phyloP scores from a whole-genome alignment of 2,888 invertebrate genomes.

The Brenthis ino region DNA sequence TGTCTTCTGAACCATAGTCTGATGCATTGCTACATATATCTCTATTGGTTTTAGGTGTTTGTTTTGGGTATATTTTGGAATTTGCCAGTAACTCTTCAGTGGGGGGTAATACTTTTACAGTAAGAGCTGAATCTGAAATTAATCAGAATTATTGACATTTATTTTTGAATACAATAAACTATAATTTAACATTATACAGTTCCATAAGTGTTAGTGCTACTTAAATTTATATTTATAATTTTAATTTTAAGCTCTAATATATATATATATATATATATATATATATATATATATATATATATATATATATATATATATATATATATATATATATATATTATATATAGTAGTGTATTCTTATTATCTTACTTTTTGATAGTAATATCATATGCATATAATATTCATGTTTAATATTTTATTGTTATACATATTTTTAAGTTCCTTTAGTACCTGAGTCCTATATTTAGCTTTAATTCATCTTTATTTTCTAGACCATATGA shows the following conservation, averaged over 20 bases:
- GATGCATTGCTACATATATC: slow-evolving; percentile 73
- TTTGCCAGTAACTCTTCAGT: slow-evolving; percentile 63
- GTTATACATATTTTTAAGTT: too few relatives aligned
- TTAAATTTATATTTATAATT: too few relatives aligned
- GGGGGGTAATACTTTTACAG: slow-evolving; percentile 66
- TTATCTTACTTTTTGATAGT: too few relatives aligned
- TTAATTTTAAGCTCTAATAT: not conserved
- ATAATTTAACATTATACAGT: too few relatives aligned
- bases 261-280: not conserved
- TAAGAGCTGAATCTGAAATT: slow-evolving; percentile 58
- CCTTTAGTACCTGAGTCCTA: too few relatives aligned
- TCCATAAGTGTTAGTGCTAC: too few relatives aligned
- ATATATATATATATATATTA: not conserved
- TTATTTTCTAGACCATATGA: too few relatives aligned
- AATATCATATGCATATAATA: too few relatives aligned
- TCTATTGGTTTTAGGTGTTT: slow-evolving; percentile 49
- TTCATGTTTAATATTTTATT: too few relatives aligned
- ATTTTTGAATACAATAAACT: too few relatives aligned
- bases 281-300: not conserved
- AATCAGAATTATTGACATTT: not conserved
- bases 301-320: not conserved
- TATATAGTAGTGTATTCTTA: not conserved
- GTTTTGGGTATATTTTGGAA: slow-evolving; percentile 48
- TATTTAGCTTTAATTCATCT: too few relatives aligned
- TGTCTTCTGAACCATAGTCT: slow-evolving; percentile 77